Base-by-base conservation (phyloP, 2,888 invertebrate species). In the Ommatoiulus sabulosus region DNA sequence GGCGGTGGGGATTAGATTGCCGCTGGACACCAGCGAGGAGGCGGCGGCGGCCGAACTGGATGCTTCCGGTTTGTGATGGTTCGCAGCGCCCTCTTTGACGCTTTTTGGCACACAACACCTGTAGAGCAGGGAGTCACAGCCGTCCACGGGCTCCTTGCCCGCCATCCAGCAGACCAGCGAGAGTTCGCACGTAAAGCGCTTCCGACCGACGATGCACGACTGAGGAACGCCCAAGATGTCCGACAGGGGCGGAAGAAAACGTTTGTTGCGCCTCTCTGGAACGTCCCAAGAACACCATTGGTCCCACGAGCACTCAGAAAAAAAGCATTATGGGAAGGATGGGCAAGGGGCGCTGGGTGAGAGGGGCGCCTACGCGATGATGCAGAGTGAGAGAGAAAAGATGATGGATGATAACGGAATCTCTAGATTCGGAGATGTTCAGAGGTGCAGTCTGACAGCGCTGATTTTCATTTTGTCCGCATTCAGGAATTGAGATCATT, bases 101-200 rank as follows among this genome's bases (percentile, higher is more conserved):
- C 84, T 57, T 63, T 89, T 89, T 72, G 89, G 89, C 84, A 89
- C 89, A 57, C 89, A 89, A 44, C 89, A 89, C 12, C 89, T 46
- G 87, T 89, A 89, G 35, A 89, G 87, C 44, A 89, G n/a, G 43
- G 89, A 89, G n/a, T 87, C 89, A 44, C 89, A 89, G 43, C 89
- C 89, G 20, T 89, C 89, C 84, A 84, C 84, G n/a, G 89, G 84
- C 35, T 89, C 89, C 84, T 87, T 80, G 12, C 89, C 89, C 17
- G 46, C 17, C 87, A 89, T 87, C 89, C 89, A 89, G 72, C 89
- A 89, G 15, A 89, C 48, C 48, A 89, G 44, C 12, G 89, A 87
- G 57, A 89, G 87, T 87, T 89, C 84, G 46, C 89, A 89, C 35
- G 80, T 43, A 57, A 87, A 63, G 17, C 89, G 72, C 84, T 87